phyloP scores from a whole-genome alignment of 2,888 invertebrate genomes.

The Drosophila prostipennis region DNA sequence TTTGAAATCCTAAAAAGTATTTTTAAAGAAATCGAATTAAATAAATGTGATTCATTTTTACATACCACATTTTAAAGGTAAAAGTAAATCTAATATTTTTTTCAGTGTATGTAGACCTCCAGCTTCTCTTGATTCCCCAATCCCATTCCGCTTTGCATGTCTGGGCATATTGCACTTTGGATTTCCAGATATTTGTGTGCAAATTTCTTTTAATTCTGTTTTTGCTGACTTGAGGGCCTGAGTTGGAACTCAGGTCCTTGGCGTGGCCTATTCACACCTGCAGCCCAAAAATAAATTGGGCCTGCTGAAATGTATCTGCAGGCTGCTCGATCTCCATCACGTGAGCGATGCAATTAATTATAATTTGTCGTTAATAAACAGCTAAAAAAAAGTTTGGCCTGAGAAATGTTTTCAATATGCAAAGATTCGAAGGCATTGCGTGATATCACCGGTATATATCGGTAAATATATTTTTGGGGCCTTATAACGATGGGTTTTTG shows the following conservation, averaged over 20 bases:
- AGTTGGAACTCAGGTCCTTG: slow-evolving; percentile 29
- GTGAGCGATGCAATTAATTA: slow-evolving; percentile 81
- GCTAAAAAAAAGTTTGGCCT: slow-evolving; percentile 25
- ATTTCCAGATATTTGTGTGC: slow-evolving; percentile 39
- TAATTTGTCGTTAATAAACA: slow-evolving; percentile 79
- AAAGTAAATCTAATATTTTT: background rate
- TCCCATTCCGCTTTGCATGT: slow-evolving; percentile 57
- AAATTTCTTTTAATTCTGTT: slow-evolving; percentile 22
- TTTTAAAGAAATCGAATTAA: no score
- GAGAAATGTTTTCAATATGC: slow-evolving; percentile 8
- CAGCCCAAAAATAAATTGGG: slow-evolving; percentile 67
- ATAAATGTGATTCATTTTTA: no score
- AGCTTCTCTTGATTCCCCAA: slow-evolving; percentile 9
- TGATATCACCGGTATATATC: slow-evolving; percentile 35
- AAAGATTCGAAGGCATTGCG: slow-evolving; percentile 18
- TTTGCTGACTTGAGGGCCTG: slow-evolving; percentile 33
- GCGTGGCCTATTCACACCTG: slow-evolving; percentile 76
- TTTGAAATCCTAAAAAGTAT: no score
- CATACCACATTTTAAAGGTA: no score
- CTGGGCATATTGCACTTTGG: slow-evolving; percentile 53
- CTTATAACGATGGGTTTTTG: slow-evolving; percentile 22
- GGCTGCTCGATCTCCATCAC: slow-evolving; percentile 76
- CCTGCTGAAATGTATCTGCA: slow-evolving; percentile 77
- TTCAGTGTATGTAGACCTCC: background rate
- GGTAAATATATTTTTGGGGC: slow-evolving; percentile 13